Base-by-base conservation (phyloP, 2,113 vertebrate genomes). In the Albula glossodonta region DNA sequence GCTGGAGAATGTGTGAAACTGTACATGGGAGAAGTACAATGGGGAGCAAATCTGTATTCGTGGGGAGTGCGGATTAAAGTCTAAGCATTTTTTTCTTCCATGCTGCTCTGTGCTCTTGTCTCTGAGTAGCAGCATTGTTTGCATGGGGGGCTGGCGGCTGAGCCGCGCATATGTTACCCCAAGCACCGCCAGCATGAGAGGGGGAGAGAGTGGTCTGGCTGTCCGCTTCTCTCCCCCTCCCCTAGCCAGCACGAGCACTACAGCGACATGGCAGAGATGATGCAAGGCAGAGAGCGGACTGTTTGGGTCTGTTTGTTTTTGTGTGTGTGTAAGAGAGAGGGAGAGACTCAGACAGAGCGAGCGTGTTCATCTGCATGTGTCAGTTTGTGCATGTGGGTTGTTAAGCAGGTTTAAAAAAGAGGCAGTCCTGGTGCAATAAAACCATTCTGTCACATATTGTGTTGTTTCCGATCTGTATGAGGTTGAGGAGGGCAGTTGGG, bases 221-320 rank as follows among this genome's bases (percentile, higher is more conserved):
- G 12, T 3, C 17, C 12, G 9, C 57, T 66, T 22, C 22, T 1
- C 60, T 15, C 60, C 60, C 60, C 17, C 53, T 12, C 53, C 53
- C 7, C 31, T 41, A 41, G 31, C 31, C 31, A 41, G 1, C 31
- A 41, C 31, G 31, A 41, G 31, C 31, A 41, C 31, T 41, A 41
- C 31, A 41, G 31, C 31, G 31, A 41, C 31, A 41, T 41, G 31
- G 31, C 31, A 41, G 31, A 41, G 31, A 41, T 41, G 31, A 41
- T 6, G 52, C 51, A 22, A 85, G 11, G 25, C 57, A 81, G 90
- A 93, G 90, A 92, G 93, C 93, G 88, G 83, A 88, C 53, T 78
- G 9, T 83, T 66, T 89, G 57, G 31, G 80, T 88, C 10, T 52
- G 80, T 52, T 51, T 85, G 74, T 31, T 78, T 49, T 56, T 66